phyloP scores from a whole-genome alignment of 2,797 vertebrate genomes.

The Rousettus madagascariensis region DNA sequence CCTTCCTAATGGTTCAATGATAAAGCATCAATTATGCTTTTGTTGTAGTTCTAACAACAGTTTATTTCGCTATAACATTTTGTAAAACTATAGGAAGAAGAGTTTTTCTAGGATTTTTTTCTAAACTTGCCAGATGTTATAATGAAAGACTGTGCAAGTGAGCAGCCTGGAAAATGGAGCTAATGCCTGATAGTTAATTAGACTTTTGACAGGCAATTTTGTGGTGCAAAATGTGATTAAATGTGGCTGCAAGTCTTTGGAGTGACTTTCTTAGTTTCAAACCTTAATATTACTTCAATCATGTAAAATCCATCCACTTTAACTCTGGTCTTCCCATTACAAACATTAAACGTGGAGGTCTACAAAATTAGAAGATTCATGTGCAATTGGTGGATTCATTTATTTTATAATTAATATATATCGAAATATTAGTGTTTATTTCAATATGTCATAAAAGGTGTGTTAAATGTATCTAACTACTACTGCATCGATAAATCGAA shows the following conservation, averaged over 20 bases:
- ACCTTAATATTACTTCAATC: constrained; percentile 39
- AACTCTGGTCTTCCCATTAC: not conserved
- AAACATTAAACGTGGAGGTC: not conserved
- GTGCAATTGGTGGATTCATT: not conserved
- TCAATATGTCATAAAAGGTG: not conserved
- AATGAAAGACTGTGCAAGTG: constrained; percentile 46
- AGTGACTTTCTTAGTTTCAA: constrained; percentile 60
- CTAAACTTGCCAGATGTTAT: constrained; percentile 49
- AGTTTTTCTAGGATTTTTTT: not conserved
- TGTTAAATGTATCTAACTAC: not conserved
- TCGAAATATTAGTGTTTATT: not conserved
- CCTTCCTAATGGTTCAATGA: not conserved
- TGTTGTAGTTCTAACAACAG: not conserved
- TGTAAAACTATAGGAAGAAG: not conserved
- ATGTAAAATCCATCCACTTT: not conserved
- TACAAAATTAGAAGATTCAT: not conserved
- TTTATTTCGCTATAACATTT: not conserved
- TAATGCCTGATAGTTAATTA: constrained; percentile 45
- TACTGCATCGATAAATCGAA: not conserved
- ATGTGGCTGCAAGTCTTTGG: constrained; percentile 43
- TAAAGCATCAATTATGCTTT: not conserved
- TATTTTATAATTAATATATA: not conserved
- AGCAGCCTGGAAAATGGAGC: constrained; percentile 48
- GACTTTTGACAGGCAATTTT: constrained; percentile 51
- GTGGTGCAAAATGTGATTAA: constrained; percentile 65